Base-by-base conservation (phyloP, 2,113 vertebrate genomes). In the Vanacampus margaritifer region DNA sequence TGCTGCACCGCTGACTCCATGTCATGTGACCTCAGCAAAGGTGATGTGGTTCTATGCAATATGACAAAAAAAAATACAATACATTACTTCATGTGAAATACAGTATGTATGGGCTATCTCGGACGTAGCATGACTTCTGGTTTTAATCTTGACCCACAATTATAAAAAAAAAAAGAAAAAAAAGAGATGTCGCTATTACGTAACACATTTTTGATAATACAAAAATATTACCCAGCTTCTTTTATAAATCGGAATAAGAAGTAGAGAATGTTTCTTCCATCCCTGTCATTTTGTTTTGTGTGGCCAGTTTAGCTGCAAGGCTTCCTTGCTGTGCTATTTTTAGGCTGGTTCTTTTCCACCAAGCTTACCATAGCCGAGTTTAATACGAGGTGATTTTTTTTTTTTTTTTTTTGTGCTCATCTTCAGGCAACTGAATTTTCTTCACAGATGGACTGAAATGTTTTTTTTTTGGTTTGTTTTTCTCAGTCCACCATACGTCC, bases 1-100 rank as follows among this genome's bases (percentile, higher is more conserved):
- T 95, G 94, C 89, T 90, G 90, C 19, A 92, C 93, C 14, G 92
- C 92, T 51, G 91, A 92, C 10, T 95, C 95, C 89, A 92, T 90
- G 94, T 99, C 97, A 99, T 98, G 97, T 98, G 95, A 99, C 95
- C 92, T 99, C 97, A 77, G 95, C 94, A 87, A 98, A 99, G 93
- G 94, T 90, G 94, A 98, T 94, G 93, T 98, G 96, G 93, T 98
- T 99, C 97, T 98, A 87, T 9, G 69, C 37, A 1, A 51, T 12
- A 13, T 17, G 43, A 43, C 53, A 13, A 64, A 43, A 16, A 28
- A 58, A 39, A 1, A 37, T 24, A 23, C 9, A 16, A 56, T 24
- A 26, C 16, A 23, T 36, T 7, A 21, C 19, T 37, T 60, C 14
- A 26, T 7, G 26, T 17, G n/a, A n/a, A n/a, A n/a, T n/a, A n/a